phyloP scores from a whole-genome alignment of 2,888 invertebrate species.

The Craniophora ligustri region DNA sequence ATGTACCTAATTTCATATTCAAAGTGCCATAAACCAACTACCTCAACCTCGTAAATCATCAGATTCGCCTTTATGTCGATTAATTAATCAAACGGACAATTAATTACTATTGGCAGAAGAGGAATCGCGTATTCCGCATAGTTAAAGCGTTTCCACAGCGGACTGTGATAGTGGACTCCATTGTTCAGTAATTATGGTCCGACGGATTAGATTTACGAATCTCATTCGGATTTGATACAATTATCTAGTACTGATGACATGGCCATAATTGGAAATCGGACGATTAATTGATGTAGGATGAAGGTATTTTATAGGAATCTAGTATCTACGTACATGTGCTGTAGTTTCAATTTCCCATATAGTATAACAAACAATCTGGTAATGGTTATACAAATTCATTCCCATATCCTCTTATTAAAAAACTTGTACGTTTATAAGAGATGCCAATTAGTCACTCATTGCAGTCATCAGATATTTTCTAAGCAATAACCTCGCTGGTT shows the following conservation, averaged over 20 bases:
- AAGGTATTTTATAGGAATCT: no score
- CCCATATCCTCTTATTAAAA: no score
- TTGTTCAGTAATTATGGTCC: constrained; percentile 45
- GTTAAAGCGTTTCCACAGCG: constrained; percentile 39
- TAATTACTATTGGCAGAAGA: constrained; percentile 48
- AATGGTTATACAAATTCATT: no score
- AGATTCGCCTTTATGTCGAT: constrained; percentile 35
- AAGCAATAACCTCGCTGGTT: no score
- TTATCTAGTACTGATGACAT: constrained; percentile 30
- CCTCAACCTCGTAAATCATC: constrained; percentile 40
- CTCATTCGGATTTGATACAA: constrained; percentile 42
- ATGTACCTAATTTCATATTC: neutral
- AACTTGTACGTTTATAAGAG: no score
- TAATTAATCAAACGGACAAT: constrained; percentile 46
- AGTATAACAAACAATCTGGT: no score
- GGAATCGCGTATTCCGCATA: constrained; percentile 48
- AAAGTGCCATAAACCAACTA: constrained; percentile 30
- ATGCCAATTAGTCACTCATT: no score
- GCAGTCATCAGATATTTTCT: no score
- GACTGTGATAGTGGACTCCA: constrained; percentile 27
- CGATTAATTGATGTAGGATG: constrained; percentile 27
- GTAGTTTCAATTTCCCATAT: no score
- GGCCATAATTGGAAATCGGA: constrained; percentile 26
- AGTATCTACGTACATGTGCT: no score
- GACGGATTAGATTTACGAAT: constrained; percentile 48